Base-by-base conservation (phyloP, 1,140 invertebrate genomes). In the Lethrus apterus region DNA sequence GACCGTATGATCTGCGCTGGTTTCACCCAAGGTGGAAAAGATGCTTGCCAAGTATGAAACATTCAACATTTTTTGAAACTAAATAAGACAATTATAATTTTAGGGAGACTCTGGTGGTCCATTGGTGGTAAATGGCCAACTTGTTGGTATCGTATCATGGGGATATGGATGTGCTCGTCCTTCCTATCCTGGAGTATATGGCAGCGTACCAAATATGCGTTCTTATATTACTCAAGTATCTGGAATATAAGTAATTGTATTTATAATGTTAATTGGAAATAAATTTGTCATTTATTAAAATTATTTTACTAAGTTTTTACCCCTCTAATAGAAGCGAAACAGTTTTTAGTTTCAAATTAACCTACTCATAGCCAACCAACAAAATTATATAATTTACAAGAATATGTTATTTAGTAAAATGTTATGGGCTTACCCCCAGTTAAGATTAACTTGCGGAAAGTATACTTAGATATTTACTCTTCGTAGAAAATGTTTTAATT, bases 131-230 rank as follows among this genome's bases (percentile, higher is more conserved):
- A 40, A 43, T 11, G 42, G 42, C 10, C n/a, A 41, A 21, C 18
- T 56, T 1, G 21, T 48, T 42, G 54, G 51, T 11, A 26, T 56
- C 10, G 51, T 54, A 0, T 56, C 54, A 4, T 56, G 48, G 48
- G 85, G 85, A 2, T 69, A 75, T 52, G 77, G 76, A 0, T 80
- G 80, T 57, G 81, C 68, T 0, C 56, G 64, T 33, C 60, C 33
- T 11, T 2, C 32, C 65, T 69, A 68, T 44, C 79, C 81, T 1
- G 79, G 80, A 4, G 75, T 83, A 3, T 83, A 82, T 20, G 17
- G 41, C 9, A 11, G 17, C 4, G 33, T 35, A 10, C 17, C 33
- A 14, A 35, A 35, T 14, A 10, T 35, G 13, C 33, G 33, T 35
- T 10, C 10, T 4, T 35, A 17, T 9, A 35, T 35, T 18, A 35